phyloP scores from a whole-genome alignment of 2,888 invertebrate species.

The Hetaerina titia region DNA sequence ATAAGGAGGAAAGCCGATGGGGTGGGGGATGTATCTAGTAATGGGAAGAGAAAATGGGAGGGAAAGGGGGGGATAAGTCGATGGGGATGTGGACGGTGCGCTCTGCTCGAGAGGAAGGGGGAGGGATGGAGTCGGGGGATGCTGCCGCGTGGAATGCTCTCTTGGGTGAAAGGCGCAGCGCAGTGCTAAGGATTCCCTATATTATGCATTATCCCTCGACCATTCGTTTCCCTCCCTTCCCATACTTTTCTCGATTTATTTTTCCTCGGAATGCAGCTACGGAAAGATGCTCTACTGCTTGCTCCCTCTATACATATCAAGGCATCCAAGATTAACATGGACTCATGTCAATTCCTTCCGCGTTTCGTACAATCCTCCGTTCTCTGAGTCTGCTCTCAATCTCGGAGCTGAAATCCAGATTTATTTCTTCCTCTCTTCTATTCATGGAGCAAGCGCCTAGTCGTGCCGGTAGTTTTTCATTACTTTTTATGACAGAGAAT shows the following conservation, averaged over 20 bases:
- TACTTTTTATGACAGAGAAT: too few relatives aligned
- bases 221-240: neutral
- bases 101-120: too few relatives aligned
- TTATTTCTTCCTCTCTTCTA: neutral
- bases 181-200: constrained; percentile 38
- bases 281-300: neutral
- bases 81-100: too few relatives aligned
- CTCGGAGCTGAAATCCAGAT: neutral
- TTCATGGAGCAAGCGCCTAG: neutral
- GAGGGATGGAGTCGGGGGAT: too few relatives aligned
- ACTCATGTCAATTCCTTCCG: constrained; percentile 39
- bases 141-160: too few relatives aligned
- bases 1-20: neutral
- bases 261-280: neutral
- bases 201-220: constrained; percentile 25
- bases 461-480: too few relatives aligned
- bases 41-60: constrained; percentile 26
- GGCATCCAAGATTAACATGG: constrained; percentile 33
- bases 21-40: constrained; percentile 15
- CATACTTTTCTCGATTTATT: neutral
- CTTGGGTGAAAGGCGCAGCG: neutral
- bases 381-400: neutral
- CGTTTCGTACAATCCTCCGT: constrained; percentile 11
- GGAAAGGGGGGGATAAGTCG: constrained; percentile 12
- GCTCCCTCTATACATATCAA: neutral